Base-by-base conservation (phyloP, 2,888 invertebrate genomes). In the Subacronicta megacephala region DNA sequence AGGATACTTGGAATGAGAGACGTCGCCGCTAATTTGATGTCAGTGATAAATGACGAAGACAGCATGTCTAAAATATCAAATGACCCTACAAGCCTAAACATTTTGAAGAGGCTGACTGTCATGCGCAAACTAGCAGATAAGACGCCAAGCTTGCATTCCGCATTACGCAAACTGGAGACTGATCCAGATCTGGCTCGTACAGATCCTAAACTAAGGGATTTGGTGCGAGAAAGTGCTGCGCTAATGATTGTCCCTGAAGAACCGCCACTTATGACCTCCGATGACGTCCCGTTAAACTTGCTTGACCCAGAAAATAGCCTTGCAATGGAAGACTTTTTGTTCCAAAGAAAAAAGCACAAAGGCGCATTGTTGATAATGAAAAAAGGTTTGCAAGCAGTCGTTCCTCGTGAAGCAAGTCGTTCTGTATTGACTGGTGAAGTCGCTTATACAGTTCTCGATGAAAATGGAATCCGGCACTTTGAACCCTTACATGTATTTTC, bases 401-500 rank as follows among this genome's bases (percentile, higher is more conserved):
- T 97, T 4, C 97, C 97, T 0, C 95, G 96, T 49, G 97, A 97
- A 85, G 96, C 96, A 0, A 96, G 96, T 52, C 95, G 96, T 29
- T 95, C 96, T 15, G 97, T 97, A 1, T 87, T 97, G 9, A 96
- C 96, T 0, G 97, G 97, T 3, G 95, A 97, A 87, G 95, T 97
- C 0, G 95, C 97, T 1, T 97, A 97, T 80, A 96, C 96, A 10
- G 95, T 97, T 7, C 95, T 97, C 3, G 97, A 97, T 75, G 97
- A 97, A 85, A 95, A 95, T 66, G 97, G 97, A 18, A 95, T 97
- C 31, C 95, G 95, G 55, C 96, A 96, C 78, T 97, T 97, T 79
- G 97, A 97, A 79, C 97, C 97, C 0, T 90, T 97, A 73, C 96
- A 97, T 79, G 96, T 96, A 55, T 96, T 97, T 83, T 95, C 96